Percentiles rank a stretch among this genome's conserved stretches.
phyloP scores from a whole-genome alignment of 2,888 invertebrate species.

The Drosophila neonasuta region DNA sequence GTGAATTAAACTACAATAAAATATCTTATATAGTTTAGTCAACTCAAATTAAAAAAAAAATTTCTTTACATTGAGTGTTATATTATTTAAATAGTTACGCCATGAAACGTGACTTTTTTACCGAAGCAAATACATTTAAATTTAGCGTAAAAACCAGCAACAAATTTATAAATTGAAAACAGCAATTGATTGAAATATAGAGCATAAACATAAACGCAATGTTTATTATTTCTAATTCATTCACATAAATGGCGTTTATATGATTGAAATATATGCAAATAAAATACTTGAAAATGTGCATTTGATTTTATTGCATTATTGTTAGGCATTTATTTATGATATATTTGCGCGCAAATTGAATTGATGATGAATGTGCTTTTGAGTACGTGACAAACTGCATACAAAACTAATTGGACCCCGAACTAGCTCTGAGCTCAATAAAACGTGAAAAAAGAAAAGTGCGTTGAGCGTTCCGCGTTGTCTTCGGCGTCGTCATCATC shows the following conservation, averaged over 20 bases:
- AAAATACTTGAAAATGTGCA: not conserved
- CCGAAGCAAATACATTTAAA: too few relatives aligned
- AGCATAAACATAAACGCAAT: too few relatives aligned
- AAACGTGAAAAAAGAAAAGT: conserved; percentile 38
- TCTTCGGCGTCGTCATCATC: conserved; percentile 19
- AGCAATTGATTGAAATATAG: too few relatives aligned
- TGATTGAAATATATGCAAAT: not conserved
- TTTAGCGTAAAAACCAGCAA: too few relatives aligned
- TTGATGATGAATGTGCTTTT: not conserved
- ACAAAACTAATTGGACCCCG: conserved; percentile 53
- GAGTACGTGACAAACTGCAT: conserved; percentile 54
- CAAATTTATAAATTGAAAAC: too few relatives aligned
- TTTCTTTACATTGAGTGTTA: too few relatives aligned
- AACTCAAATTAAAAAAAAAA: too few relatives aligned
- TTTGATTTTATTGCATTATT: conserved; percentile 1
- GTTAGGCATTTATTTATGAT: not conserved
- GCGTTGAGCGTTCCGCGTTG: conserved; percentile 34
- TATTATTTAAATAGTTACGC: too few relatives aligned
- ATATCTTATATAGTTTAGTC: too few relatives aligned
- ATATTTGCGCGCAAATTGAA: conserved; percentile 1
- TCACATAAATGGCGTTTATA: not conserved
- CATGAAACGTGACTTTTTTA: too few relatives aligned
- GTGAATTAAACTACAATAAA: too few relatives aligned
- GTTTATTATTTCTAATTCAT: not conserved
- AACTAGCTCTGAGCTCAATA: conserved; percentile 22